Percentiles rank a stretch among this genome's conserved stretches.
These are phyloP conservation scores for Neodiprion lecontei DNA, from an alignment of 1,140 invertebrate species.

Conservation along the genomic window DNA sequence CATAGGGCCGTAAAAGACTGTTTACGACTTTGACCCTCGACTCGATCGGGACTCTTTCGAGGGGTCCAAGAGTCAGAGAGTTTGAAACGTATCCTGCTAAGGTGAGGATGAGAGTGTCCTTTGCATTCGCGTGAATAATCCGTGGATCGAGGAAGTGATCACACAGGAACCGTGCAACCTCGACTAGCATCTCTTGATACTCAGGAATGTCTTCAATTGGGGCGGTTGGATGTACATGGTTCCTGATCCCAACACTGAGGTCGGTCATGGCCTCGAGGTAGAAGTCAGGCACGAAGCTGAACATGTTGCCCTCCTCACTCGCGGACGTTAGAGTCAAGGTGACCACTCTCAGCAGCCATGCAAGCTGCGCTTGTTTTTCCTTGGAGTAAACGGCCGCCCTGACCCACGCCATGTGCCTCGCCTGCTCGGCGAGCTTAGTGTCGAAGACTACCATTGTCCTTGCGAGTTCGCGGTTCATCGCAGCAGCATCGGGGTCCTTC, in stretches of 20 bases:
- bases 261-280: conserved; percentile 80
- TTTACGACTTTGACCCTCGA: conserved; percentile 66
- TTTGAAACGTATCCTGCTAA: conserved; percentile 76
- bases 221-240: conserved; percentile 71
- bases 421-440: conserved; percentile 66
- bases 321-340: conserved; percentile 65
- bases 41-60: conserved; percentile 69
- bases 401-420: conserved; percentile 71
- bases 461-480: conserved; percentile 59
- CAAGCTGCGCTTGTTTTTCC: conserved; percentile 65
- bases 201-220: conserved; percentile 66
- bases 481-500: conserved; percentile 39
- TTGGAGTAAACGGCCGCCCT: conserved; percentile 67
- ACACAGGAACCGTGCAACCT: conserved; percentile 76
- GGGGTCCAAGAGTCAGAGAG: conserved; percentile 64
- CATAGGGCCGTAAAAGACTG: conserved; percentile 77
- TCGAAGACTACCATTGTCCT: conserved; percentile 63
- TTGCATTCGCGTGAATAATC: conserved; percentile 77
- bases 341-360: conserved; percentile 69
- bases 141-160: conserved; percentile 78
- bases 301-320: conserved; percentile 70
- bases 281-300: conserved; percentile 83
- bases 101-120: conserved; percentile 79
- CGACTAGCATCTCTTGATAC: conserved; percentile 63
- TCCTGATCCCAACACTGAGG: conserved; percentile 65